Percentiles rank a stretch among this genome's conserved stretches.
Conservation (phyloP, 2,888 invertebrate genomes). For the Endotricha flammealis region DNA sequence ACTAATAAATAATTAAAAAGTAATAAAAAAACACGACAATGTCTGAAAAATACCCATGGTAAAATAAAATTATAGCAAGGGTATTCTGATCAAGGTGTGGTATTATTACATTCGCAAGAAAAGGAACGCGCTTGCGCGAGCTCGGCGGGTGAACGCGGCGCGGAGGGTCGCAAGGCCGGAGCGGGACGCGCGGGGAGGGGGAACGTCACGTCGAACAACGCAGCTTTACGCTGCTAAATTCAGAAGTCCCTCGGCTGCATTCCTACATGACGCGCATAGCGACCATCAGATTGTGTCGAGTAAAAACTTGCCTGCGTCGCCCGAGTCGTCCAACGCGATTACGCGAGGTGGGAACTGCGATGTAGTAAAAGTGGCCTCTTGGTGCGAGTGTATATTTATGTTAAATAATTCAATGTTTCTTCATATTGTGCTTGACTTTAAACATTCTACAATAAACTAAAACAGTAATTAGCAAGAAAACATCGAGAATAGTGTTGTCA, state of each 20-base stretch:
- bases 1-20: no score
- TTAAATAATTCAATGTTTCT: conserved; percentile 34
- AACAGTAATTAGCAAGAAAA: conserved; percentile 28
- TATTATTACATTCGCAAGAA: conserved; percentile 58
- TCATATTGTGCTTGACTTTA: conserved; percentile 17
- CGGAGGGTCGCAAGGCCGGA: conserved; percentile 70
- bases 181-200: conserved; percentile 55
- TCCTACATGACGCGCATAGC: conserved; percentile 17
- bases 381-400: conserved; percentile 38
- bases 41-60: no score
- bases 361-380: conserved; percentile 62
- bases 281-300: conserved; percentile 32
- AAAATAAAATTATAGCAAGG: conserved; percentile 24
- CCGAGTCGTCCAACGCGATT: conserved; percentile 70
- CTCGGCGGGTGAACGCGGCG: conserved; percentile 49
- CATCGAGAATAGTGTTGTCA: conserved; percentile 50
- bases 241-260: conserved; percentile 31
- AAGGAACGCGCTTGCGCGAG: conserved; percentile 69
- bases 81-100: conserved; percentile 35
- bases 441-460: conserved; percentile 23
- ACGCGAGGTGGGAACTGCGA: conserved; percentile 66
- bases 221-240: conserved; percentile 57
- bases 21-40: no score
- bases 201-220: conserved; percentile 74
- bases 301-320: conserved; percentile 68